A percentile compares a stretch with the other conserved stretches of the same genome.
phyloP scores from a whole-genome alignment of 1,140 invertebrate species.

The Samia ricini region DNA sequence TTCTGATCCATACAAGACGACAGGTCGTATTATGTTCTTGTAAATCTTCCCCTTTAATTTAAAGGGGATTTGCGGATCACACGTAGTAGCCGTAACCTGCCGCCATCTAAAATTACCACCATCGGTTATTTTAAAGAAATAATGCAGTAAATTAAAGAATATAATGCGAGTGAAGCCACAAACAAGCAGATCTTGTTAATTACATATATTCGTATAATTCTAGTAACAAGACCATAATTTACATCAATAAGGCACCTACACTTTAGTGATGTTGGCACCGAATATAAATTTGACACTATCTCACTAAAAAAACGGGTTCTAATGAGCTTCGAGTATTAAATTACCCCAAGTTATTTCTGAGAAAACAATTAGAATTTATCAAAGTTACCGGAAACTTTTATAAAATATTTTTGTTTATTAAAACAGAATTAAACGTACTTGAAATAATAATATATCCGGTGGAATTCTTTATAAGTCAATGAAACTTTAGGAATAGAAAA shows the following conservation, averaged over 20 bases:
- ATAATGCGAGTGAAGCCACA: no score
- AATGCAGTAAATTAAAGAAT: no score
- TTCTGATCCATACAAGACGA: no score
- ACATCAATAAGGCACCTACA: not conserved
- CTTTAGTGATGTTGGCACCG: not conserved
- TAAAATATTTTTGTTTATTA: not conserved
- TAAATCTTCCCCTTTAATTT: no score
- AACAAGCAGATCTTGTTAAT: no score
- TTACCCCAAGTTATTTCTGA: constrained; percentile 3
- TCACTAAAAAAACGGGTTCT: not conserved
- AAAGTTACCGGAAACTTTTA: not conserved
- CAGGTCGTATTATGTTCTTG: no score
- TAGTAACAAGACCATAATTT: not conserved
- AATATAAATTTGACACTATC: constrained; percentile 8
- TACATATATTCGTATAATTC: no score
- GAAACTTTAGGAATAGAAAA: not conserved
- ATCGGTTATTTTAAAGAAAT: no score
- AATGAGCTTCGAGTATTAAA: constrained; percentile 2
- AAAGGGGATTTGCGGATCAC: no score
- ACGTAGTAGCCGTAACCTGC: no score
- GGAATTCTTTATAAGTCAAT: not conserved
- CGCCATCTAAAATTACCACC: no score
- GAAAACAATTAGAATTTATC: constrained; percentile 8
- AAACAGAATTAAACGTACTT: not conserved
- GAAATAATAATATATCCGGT: not conserved